phyloP scores from a whole-genome alignment of 2,113 vertebrate genomes.

The Boleophthalmus pectinirostris region DNA sequence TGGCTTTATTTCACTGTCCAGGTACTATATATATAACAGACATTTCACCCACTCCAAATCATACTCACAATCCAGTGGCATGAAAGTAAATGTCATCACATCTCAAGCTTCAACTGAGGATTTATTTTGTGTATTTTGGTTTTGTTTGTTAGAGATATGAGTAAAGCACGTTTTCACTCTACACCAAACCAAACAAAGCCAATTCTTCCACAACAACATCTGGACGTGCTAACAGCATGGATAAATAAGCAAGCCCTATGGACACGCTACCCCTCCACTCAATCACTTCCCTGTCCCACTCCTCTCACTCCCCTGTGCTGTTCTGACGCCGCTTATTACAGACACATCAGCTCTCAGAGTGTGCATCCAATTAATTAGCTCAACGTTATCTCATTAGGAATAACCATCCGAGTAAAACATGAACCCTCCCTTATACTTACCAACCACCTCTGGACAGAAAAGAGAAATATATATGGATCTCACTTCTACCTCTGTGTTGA shows the following conservation, averaged over 20 bases:
- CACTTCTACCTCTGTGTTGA: slow-evolving; percentile 55
- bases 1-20: no score
- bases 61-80: neutral
- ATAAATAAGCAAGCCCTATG: slow-evolving; percentile 72
- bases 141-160: slow-evolving; percentile 36
- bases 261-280: slow-evolving; percentile 60
- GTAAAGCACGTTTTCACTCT: slow-evolving; percentile 36
- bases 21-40: no score
- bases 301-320: slow-evolving; percentile 35
- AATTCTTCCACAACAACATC: slow-evolving; percentile 73
- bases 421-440: slow-evolving; percentile 56
- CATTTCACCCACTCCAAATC: neutral
- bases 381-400: slow-evolving; percentile 57
- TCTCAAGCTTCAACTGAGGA: neutral
- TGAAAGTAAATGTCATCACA: neutral
- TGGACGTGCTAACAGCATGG: slow-evolving; percentile 66
- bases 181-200: slow-evolving; percentile 61
- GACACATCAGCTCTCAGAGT: slow-evolving; percentile 54
- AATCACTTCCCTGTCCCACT: slow-evolving; percentile 51
- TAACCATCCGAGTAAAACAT: slow-evolving; percentile 56
- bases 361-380: slow-evolving; percentile 64
- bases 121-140: slow-evolving; percentile 19
- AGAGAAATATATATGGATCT: slow-evolving; percentile 32
- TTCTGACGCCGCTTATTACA: slow-evolving; percentile 56
- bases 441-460: slow-evolving; percentile 55